These are phyloP conservation scores for Omphaloscelis lunosa DNA, from an alignment of 2,888 invertebrate species.

Conservation along the genomic window DNA sequence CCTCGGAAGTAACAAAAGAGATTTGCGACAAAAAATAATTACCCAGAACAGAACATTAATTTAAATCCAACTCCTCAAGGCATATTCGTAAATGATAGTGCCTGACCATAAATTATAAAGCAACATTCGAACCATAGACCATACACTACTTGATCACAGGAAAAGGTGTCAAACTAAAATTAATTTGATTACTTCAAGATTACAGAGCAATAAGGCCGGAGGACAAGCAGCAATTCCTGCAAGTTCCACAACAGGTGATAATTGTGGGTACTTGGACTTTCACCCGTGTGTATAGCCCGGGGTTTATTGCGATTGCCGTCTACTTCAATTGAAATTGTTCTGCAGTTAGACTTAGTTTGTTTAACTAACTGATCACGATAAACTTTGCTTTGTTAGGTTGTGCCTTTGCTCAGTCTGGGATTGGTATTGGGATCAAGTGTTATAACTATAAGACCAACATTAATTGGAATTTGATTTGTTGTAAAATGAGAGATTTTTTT, in stretches of 20 bases:
- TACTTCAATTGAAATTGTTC: constrained; percentile 63
- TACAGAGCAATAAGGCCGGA: constrained; percentile 65
- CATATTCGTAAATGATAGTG: constrained; percentile 60
- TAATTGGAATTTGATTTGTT: constrained; percentile 1
- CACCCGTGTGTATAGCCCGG: constrained; percentile 62
- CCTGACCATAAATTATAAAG: constrained; percentile 45
- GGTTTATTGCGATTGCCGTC: constrained; percentile 63
- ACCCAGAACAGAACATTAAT: constrained; percentile 43
- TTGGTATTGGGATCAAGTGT: constrained; percentile 3
- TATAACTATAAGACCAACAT: not conserved
- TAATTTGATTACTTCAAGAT: constrained; percentile 71
- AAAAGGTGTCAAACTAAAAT: constrained; percentile 71
- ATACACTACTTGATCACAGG: constrained; percentile 61
- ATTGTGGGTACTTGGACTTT: constrained; percentile 69
- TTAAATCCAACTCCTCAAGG: constrained; percentile 41
- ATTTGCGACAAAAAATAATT: constrained; percentile 52
- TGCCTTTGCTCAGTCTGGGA: constrained; percentile 24
- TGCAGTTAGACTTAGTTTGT: constrained; percentile 62
- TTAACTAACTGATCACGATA: constrained; percentile 59
- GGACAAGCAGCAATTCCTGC: constrained; percentile 65
- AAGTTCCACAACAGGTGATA: constrained; percentile 66
- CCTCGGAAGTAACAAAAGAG: constrained; percentile 2
- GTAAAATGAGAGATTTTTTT: not conserved
- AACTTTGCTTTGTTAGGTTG: constrained; percentile 43
- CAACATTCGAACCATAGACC: constrained; percentile 44